phyloP scores from a whole-genome alignment of 2,113 vertebrate species.

The Xiphophorus couchianus region DNA sequence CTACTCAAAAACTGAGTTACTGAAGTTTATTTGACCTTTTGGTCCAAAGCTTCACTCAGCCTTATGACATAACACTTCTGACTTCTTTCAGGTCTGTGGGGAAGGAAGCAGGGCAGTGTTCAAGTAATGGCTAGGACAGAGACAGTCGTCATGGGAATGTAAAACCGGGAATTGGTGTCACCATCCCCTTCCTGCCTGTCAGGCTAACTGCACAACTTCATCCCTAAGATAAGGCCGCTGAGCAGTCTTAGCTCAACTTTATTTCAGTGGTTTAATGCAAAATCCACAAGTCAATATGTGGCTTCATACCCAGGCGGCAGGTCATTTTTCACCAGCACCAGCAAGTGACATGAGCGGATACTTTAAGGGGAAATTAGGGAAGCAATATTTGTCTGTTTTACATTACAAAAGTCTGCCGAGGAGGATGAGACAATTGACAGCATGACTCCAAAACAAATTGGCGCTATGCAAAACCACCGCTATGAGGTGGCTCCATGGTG shows the following conservation, averaged over 20 bases:
- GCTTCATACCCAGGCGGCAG: constrained; percentile 34
- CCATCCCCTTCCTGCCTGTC: constrained; percentile 63
- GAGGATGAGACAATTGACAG: constrained; percentile 50
- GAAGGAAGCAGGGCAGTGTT: constrained; percentile 68
- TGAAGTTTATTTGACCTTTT: constrained; percentile 47
- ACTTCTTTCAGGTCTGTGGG: constrained; percentile 61
- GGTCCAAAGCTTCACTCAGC: constrained; percentile 31
- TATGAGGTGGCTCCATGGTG: constrained; percentile 37
- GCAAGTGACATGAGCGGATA: constrained; percentile 53
- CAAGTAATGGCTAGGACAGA: constrained; percentile 57
- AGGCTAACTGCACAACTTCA: constrained; percentile 39
- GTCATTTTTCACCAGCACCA: constrained; percentile 45
- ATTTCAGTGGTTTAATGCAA: constrained; percentile 37
- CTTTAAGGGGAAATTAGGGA: constrained; percentile 49
- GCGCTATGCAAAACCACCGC: constrained; percentile 38
- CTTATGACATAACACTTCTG: constrained; percentile 63
- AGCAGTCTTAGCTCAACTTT: constrained; percentile 41
- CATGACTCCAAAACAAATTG: constrained; percentile 53
- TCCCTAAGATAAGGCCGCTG: constrained; percentile 65
- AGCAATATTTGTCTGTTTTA: constrained; percentile 42
- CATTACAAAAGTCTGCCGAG: constrained; percentile 27
- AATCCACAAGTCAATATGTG: constrained; percentile 43
- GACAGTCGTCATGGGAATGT: constrained; percentile 72
- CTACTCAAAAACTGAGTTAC: constrained; percentile 55
- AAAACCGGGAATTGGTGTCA: constrained; percentile 67